Evolutionary conservation across 2,888 invertebrate species (phyloP).

Genomic region (Eurois occulta): DNA sequence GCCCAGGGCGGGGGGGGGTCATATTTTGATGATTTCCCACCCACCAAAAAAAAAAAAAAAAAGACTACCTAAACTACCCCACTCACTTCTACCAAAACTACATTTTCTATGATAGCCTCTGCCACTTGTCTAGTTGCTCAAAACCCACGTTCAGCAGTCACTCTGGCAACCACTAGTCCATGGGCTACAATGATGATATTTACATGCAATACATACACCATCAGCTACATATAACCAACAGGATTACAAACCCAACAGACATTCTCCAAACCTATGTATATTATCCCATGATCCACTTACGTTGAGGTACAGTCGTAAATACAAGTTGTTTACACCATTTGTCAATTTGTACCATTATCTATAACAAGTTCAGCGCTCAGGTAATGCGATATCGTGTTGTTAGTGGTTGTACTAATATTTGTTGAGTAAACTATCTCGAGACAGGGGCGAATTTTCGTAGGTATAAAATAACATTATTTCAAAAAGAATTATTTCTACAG

Average conservation of each 20-base stretch:
- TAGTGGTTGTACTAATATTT: constrained; percentile 52
- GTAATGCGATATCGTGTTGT: constrained; percentile 53
- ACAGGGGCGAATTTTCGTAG: constrained; percentile 29
- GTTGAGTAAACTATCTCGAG: constrained; percentile 42
- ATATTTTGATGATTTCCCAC: too few species aligned
- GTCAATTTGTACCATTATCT: constrained; percentile 67
- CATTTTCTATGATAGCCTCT: background rate
- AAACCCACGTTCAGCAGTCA: background rate
- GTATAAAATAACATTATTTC: background rate
- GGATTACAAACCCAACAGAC: constrained; percentile 25
- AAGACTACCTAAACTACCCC: too few species aligned
- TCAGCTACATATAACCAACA: background rate
- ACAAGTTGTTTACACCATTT: constrained; percentile 66
- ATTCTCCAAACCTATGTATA: constrained; percentile 23
- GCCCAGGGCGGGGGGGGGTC: too few species aligned
- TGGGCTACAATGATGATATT: background rate
- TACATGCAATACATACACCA: background rate
- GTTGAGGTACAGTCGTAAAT: constrained; percentile 60
- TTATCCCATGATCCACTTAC: constrained; percentile 49
- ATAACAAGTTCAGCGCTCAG: constrained; percentile 60
- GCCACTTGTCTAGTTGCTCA: background rate
- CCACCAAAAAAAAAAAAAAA: too few species aligned
- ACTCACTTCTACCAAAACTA: too few species aligned
- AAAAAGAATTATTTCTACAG: background rate
- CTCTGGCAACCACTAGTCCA: background rate